These are phyloP conservation scores for Babylonia areolata DNA, from an alignment of 1,140 invertebrate genomes.

Conservation along the genomic window DNA sequence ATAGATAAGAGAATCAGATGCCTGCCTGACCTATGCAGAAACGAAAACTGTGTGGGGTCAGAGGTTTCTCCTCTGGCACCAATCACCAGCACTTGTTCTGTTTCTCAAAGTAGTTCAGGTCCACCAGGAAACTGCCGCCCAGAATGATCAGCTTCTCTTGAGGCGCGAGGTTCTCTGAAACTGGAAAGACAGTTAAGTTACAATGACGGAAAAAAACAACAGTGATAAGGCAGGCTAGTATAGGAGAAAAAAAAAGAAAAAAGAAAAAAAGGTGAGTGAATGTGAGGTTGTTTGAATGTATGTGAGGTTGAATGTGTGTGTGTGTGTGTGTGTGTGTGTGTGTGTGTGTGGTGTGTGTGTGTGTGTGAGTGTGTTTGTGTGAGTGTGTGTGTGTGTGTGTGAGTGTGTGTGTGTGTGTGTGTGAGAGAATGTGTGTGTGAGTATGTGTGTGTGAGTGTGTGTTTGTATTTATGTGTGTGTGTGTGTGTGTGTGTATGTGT, in stretches of 20 bases:
- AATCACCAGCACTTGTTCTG: conserved; percentile 45
- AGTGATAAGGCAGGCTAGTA: no score
- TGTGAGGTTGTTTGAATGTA: neutral
- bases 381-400: neutral
- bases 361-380: neutral
- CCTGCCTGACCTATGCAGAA: no score
- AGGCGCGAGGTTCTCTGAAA: neutral
- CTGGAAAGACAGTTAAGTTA: neutral
- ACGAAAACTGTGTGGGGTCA: no score
- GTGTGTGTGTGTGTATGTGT: neutral
- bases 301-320: neutral
- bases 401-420: neutral
- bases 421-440: neutral
- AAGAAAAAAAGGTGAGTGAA: neutral
- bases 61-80: no score
- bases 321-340: neutral
- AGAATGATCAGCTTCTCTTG: conserved; percentile 41
- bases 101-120: conserved; percentile 51
- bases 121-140: conserved; percentile 43
- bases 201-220: no score
- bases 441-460: neutral
- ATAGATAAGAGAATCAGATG: no score
- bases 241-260: neutral
- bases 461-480: neutral
- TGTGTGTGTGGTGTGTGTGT: neutral